Evolutionary conservation across 2,797 vertebrate genomes (phyloP).

Genomic region (Kryptopterus vitreolus): DNA sequence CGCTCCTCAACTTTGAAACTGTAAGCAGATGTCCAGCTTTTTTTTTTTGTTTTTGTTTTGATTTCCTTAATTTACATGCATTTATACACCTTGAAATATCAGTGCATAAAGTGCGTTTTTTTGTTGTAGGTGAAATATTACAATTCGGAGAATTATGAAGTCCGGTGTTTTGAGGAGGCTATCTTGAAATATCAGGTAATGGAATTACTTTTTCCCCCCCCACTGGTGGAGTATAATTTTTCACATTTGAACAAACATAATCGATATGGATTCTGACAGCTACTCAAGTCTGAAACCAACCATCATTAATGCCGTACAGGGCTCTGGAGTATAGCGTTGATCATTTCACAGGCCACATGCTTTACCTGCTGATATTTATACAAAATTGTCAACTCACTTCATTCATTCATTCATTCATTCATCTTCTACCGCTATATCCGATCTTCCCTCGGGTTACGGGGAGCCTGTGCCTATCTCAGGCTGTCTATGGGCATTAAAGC

Average conservation of each 20-base stretch:
- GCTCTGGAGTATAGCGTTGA: not conserved
- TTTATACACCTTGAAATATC: not conserved
- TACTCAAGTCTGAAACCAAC: not conserved
- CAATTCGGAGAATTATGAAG: constrained; percentile 84
- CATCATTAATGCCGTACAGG: not conserved
- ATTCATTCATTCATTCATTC: no score
- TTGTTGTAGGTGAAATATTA: constrained; percentile 86
- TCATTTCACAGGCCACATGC: not conserved
- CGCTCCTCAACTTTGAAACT: constrained; percentile 91
- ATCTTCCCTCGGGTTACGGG: no score
- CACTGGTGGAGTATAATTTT: not conserved
- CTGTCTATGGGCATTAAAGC: no score
- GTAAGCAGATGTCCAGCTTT: constrained; percentile 66
- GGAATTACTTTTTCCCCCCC: not conserved
- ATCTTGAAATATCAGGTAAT: constrained; percentile 86
- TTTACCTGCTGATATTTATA: not conserved
- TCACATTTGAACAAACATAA: not conserved
- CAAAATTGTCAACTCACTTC: no score
- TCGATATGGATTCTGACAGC: not conserved
- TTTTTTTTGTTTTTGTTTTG: not conserved
- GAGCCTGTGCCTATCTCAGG: no score
- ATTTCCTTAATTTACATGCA: not conserved
- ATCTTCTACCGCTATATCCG: no score
- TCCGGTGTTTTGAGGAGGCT: constrained; percentile 81
- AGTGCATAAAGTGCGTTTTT: not conserved